Evolutionary conservation across 2,797 vertebrate species (phyloP).

Genomic region (Salmo trutta): DNA sequence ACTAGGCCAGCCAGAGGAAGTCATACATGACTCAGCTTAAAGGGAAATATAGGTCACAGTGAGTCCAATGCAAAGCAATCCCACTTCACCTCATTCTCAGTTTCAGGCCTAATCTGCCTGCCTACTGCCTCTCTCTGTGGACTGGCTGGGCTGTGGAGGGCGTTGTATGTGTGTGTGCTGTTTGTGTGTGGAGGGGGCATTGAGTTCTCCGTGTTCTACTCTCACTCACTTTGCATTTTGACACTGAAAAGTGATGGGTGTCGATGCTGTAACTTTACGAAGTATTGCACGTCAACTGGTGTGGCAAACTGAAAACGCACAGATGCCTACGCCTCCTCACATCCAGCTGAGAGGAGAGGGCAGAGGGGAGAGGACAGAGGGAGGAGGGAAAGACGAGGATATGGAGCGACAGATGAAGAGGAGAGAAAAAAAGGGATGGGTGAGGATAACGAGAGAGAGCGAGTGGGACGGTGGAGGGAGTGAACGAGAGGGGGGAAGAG

Average conservation of each 20-base stretch:
- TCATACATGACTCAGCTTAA: slow-evolving; percentile 65
- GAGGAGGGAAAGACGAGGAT: not conserved
- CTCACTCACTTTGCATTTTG: not conserved
- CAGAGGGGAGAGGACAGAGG: not conserved
- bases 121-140: not conserved
- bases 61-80: slow-evolving; percentile 14
- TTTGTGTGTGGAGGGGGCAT: not conserved
- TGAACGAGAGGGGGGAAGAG: slow-evolving; percentile 1
- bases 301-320: not conserved
- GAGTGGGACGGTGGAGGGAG: not conserved
- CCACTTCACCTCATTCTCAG: slow-evolving; percentile 57
- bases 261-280: slow-evolving; percentile 16
- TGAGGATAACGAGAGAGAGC: not conserved
- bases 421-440: not conserved
- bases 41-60: slow-evolving; percentile 70
- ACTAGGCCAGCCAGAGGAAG: slow-evolving; percentile 21
- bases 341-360: not conserved
- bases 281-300: not conserved
- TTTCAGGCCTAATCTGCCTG: slow-evolving; percentile 48
- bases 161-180: slow-evolving; percentile 4
- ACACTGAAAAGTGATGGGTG: slow-evolving; percentile 18
- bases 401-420: slow-evolving; percentile 9
- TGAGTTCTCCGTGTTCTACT: not conserved
- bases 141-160: not conserved
- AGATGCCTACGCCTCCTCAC: slow-evolving; percentile 44